Conservation (phyloP, 2,797 vertebrate species). For the Serranus cabrilla region DNA sequence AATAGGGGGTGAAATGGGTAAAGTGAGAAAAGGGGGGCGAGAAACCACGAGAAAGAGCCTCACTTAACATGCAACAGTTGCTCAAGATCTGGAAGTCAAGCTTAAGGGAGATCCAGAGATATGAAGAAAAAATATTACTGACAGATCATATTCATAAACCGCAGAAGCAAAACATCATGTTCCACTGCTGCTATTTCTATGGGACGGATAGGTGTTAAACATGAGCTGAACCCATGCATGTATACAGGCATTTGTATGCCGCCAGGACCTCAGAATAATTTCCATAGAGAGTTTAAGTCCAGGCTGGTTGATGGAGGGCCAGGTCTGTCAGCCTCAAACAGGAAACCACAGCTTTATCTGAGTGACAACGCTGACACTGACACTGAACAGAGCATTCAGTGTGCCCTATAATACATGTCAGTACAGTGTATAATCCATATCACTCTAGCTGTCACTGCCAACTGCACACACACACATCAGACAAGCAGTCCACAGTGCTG, state of each 20-base stretch:
- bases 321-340: constrained; percentile 63
- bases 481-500: constrained; percentile 42
- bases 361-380: constrained; percentile 72
- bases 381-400: constrained; percentile 64
- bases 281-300: constrained; percentile 48
- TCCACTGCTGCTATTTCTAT: constrained; percentile 19
- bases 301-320: constrained; percentile 53
- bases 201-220: constrained; percentile 21
- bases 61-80: constrained; percentile 9
- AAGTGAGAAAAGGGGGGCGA: constrained; percentile 5
- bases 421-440: constrained; percentile 69
- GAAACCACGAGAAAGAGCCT: not conserved
- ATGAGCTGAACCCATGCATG: constrained; percentile 29
- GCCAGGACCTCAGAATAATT: constrained; percentile 37
- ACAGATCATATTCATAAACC: constrained; percentile 11
- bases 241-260: constrained; percentile 24
- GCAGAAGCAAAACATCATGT: constrained; percentile 21
- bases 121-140: not conserved
- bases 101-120: constrained; percentile 3
- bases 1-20: constrained; percentile 1
- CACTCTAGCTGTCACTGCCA: constrained; percentile 69
- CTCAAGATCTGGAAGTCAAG: constrained; percentile 22
- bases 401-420: constrained; percentile 69
- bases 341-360: constrained; percentile 76
- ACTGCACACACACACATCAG: constrained; percentile 45